These are phyloP conservation scores for Hesperophylax magnus DNA, from an alignment of 1,140 invertebrate genomes.

Conservation along the genomic window DNA sequence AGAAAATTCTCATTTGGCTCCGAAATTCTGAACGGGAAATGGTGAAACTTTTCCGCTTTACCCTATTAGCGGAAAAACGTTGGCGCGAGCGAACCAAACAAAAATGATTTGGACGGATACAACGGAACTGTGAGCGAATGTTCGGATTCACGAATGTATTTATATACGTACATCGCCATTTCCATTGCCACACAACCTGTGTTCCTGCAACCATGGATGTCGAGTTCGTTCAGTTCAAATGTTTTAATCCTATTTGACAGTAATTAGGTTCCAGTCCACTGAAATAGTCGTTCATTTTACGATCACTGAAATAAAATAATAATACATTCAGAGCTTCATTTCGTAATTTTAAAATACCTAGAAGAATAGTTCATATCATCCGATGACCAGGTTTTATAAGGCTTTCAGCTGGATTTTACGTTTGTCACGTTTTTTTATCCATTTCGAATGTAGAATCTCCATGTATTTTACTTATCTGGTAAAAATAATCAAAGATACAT, in stretches of 20 bases:
- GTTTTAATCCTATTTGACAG: constrained; percentile 13
- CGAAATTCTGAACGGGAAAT: constrained; percentile 43
- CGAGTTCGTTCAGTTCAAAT: constrained; percentile 24
- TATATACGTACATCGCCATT: neutral
- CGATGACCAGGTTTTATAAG: too few relatives aligned
- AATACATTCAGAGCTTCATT: neutral
- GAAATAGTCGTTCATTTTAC: neutral
- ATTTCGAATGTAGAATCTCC: too few relatives aligned
- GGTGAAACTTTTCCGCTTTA: constrained; percentile 47
- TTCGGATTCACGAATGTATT: neutral
- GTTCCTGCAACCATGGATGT: neutral
- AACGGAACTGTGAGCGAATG: constrained; percentile 22
- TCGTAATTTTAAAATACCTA: too few relatives aligned
- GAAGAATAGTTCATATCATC: too few relatives aligned
- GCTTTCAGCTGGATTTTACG: too few relatives aligned
- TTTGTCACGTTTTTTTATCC: too few relatives aligned
- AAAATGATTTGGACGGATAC: constrained; percentile 43
- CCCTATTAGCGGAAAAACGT: constrained; percentile 46
- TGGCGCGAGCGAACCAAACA: constrained; percentile 26
- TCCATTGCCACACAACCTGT: too few relatives aligned
- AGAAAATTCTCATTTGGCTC: constrained; percentile 47
- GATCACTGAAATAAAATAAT: neutral
- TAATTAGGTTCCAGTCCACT: constrained; percentile 18
- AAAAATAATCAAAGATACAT: too few relatives aligned
- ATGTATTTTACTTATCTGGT: too few relatives aligned